These are phyloP conservation scores for Cordilura impudica DNA, from an alignment of 2,888 invertebrate genomes.

Conservation along the genomic window DNA sequence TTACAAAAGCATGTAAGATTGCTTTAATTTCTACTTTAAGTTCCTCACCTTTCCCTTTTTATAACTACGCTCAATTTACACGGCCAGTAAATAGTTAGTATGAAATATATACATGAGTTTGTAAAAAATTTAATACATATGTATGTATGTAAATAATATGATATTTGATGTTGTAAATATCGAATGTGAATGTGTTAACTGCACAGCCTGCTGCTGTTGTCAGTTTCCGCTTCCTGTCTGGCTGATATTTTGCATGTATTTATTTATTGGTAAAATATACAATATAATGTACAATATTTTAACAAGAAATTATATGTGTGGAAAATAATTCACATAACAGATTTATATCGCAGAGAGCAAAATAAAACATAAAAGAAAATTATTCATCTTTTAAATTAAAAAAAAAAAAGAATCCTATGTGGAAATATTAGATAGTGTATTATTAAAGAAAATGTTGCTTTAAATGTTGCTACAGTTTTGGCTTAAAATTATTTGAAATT, in stretches of 20 bases:
- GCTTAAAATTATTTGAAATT: background rate
- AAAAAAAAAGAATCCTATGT: background rate
- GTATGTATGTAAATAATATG: background rate
- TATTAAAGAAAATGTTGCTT: background rate
- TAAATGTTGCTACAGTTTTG: background rate
- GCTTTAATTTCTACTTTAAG: too few relatives aligned
- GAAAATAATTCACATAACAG: conserved; percentile 16
- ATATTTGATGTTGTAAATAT: background rate
- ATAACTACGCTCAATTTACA: too few relatives aligned
- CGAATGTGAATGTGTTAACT: conserved; percentile 13
- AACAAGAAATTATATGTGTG: conserved; percentile 35
- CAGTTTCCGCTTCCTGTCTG: conserved; percentile 71
- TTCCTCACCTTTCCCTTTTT: too few relatives aligned
- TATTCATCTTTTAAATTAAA: background rate
- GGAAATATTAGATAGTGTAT: background rate
- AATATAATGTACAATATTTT: conserved; percentile 36
- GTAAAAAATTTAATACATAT: too few relatives aligned
- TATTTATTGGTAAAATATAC: background rate
- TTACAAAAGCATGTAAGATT: too few relatives aligned
- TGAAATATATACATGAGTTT: too few relatives aligned
- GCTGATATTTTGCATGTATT: background rate
- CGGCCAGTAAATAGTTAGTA: too few relatives aligned
- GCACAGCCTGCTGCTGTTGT: conserved; percentile 47
- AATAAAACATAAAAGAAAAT: conserved; percentile 13
- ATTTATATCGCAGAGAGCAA: conserved; percentile 6